Evolutionary conservation across 2,888 invertebrate species (phyloP).

Genomic region (Podotricha telesiphe): DNA sequence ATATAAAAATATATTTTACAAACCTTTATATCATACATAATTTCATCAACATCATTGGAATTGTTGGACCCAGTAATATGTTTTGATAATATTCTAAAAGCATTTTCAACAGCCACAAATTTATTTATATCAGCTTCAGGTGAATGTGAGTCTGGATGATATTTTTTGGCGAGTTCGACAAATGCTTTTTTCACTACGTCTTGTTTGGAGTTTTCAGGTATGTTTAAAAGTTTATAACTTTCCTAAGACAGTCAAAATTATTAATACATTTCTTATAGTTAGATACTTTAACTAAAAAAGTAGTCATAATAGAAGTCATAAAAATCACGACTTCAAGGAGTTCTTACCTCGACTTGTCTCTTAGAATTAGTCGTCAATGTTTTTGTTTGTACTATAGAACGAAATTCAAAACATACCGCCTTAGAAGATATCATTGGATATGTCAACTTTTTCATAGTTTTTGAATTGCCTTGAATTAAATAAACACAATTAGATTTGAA

Average conservation of each 20-base stretch:
- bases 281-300: too few relatives aligned
- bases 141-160: conserved; percentile 92
- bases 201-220: conserved; percentile 87
- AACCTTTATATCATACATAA: conserved; percentile 86
- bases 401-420: conserved; percentile 18
- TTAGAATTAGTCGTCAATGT: conserved; percentile 34
- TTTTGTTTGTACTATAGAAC: conserved; percentile 26
- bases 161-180: conserved; percentile 89
- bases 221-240: conserved; percentile 86
- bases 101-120: conserved; percentile 90
- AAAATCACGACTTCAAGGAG: too few relatives aligned
- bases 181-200: conserved; percentile 89
- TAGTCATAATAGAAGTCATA: too few relatives aligned
- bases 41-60: conserved; percentile 82
- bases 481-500: not conserved
- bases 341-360: conserved; percentile 34
- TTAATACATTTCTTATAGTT: not conserved
- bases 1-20: conserved; percentile 31
- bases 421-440: conserved; percentile 27
- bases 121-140: conserved; percentile 88
- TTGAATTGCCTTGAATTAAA: conserved; percentile 34
- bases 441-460: conserved; percentile 34
- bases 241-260: conserved; percentile 73
- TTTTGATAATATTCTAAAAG: conserved; percentile 88
- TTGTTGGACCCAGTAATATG: conserved; percentile 80